Conservation (phyloP, 1,140 invertebrate genomes). For the Temnothorax curvispinosus region DNA sequence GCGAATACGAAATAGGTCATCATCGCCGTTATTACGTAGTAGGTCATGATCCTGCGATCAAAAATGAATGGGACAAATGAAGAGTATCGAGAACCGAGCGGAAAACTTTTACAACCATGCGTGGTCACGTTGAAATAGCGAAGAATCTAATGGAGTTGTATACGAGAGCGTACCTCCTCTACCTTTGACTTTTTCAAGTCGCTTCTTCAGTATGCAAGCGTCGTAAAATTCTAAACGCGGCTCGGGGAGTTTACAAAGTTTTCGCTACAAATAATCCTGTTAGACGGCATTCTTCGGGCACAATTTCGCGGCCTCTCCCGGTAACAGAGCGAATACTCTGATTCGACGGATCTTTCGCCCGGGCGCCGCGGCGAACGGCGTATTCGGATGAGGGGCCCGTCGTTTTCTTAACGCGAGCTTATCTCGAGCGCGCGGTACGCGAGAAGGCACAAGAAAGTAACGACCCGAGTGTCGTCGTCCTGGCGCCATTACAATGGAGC, state of each 20-base stretch:
- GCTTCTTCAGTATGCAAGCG: background rate
- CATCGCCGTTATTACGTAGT: background rate
- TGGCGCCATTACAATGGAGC: conserved; percentile 56
- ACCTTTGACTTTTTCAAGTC: background rate
- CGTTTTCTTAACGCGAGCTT: conserved; percentile 26
- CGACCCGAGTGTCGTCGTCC: conserved; percentile 65
- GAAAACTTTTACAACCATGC: background rate
- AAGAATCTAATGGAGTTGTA: background rate
- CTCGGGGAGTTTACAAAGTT: conserved; percentile 24
- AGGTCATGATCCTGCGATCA: background rate
- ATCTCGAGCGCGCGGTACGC: conserved; percentile 35
- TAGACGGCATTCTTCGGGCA: conserved; percentile 40
- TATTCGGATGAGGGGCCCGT: background rate
- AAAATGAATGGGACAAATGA: background rate
- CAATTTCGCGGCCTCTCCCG: conserved; percentile 7
- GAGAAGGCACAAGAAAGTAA: conserved; percentile 56
- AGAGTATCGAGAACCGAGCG: background rate
- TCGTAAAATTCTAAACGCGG: conserved; percentile 41
- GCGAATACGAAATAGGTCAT: background rate
- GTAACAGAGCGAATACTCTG: background rate
- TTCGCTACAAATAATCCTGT: conserved; percentile 42
- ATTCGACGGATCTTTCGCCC: background rate
- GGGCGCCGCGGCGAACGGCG: background rate
- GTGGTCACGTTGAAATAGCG: background rate
- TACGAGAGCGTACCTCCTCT: too few relatives aligned